These are phyloP conservation scores for Agelas oroides DNA, from an alignment of 37 sponge, comb jelly and placozoan species.

Conservation along the genomic window DNA sequence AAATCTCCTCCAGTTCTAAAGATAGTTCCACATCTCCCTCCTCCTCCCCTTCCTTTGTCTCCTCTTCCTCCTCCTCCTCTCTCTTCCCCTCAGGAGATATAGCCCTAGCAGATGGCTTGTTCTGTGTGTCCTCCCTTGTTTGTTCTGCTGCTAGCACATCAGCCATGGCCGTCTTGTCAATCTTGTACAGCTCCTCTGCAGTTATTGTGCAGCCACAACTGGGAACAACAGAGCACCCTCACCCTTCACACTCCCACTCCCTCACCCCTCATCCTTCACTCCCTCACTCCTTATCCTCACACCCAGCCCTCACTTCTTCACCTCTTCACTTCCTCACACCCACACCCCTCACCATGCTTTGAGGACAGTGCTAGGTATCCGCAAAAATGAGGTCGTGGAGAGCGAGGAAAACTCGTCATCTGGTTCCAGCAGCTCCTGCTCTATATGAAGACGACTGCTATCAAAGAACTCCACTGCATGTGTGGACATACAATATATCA, in stretches of 20 bases:
- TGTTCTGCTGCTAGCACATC: slow-evolving; percentile 37
- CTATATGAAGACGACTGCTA: slow-evolving; percentile 34
- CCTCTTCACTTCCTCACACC: background rate
- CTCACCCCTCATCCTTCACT: background rate
- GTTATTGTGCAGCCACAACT: slow-evolving; percentile 66
- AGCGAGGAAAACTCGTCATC: slow-evolving; percentile 68
- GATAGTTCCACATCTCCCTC: background rate
- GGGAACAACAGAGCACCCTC: too few species aligned
- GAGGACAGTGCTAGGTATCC: slow-evolving; percentile 52
- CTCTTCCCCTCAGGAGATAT: background rate
- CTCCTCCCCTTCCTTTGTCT: background rate
- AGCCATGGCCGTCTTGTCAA: slow-evolving; percentile 77
- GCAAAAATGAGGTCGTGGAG: slow-evolving; percentile 24
- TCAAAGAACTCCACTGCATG: slow-evolving; percentile 51
- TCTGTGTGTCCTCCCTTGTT: too few species aligned
- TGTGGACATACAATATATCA: too few species aligned
- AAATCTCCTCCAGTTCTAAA: slow-evolving; percentile 14
- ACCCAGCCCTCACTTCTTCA: too few species aligned
- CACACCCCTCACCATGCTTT: slow-evolving; percentile 49
- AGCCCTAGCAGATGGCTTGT: too few species aligned
- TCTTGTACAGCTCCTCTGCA: slow-evolving; percentile 76
- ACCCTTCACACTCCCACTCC: too few species aligned
- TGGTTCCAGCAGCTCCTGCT: slow-evolving; percentile 68
- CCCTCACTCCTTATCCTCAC: background rate
- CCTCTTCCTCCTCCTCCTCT: slow-evolving; percentile 45